phyloP scores from a whole-genome alignment of 2,888 invertebrate species.

The Prenolepis imparis region DNA sequence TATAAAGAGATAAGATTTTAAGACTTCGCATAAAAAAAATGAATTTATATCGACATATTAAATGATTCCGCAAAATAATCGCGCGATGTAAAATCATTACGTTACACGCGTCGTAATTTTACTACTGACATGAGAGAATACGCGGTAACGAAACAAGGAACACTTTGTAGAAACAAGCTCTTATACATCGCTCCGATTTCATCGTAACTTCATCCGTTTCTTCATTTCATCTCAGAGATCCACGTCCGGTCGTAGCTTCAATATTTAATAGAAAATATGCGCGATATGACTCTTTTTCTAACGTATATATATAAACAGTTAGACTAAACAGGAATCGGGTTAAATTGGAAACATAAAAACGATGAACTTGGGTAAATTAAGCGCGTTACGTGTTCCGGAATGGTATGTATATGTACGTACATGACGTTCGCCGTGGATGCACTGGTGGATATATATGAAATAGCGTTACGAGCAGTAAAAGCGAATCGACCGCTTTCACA shows the following conservation, averaged over 20 bases:
- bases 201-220: slow-evolving; percentile 20
- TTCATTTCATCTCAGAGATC: slow-evolving; percentile 20
- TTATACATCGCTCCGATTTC: slow-evolving; percentile 25
- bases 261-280: slow-evolving; percentile 13
- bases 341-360: not conserved
- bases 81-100: slow-evolving; percentile 8
- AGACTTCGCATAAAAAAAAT: not conserved
- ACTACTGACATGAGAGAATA: slow-evolving; percentile 41
- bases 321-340: not conserved
- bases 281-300: too few species aligned
- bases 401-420: slow-evolving; percentile 14
- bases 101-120: slow-evolving; percentile 44
- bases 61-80: slow-evolving; percentile 32
- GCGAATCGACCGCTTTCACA: slow-evolving; percentile 72
- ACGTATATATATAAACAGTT: not conserved
- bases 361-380: slow-evolving; percentile 17
- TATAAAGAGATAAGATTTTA: slow-evolving; percentile 14
- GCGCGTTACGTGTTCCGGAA: not conserved
- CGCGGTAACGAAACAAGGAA: slow-evolving; percentile 57
- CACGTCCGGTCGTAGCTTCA: slow-evolving; percentile 25
- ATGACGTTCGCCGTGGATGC: slow-evolving; percentile 16
- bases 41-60: not conserved
- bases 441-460: slow-evolving; percentile 30
- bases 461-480: slow-evolving; percentile 67
- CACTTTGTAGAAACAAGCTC: slow-evolving; percentile 57